phyloP scores from a whole-genome alignment of 1,140 invertebrate species.

The Pseudomyrmex concolor region DNA sequence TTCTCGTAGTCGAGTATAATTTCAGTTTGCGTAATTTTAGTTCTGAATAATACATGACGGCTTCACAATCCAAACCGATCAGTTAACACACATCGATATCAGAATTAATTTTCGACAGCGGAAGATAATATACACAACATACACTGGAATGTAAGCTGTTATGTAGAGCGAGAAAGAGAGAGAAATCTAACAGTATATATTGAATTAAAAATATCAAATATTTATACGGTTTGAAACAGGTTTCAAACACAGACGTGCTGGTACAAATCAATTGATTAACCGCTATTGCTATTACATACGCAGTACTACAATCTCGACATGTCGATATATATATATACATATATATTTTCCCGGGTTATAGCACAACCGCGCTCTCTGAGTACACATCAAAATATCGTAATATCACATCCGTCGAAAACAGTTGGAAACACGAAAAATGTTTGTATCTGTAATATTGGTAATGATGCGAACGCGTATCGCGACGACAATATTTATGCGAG shows the following conservation, averaged over 20 bases:
- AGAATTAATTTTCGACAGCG: slow-evolving; percentile 33
- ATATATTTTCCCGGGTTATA: slow-evolving; percentile 33
- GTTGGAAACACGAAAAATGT: slow-evolving; percentile 46
- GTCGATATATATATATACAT: slow-evolving; percentile 21
- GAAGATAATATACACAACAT: slow-evolving; percentile 28
- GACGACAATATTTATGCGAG: slow-evolving; percentile 33
- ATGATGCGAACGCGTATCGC: slow-evolving; percentile 24
- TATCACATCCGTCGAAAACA: slow-evolving; percentile 56
- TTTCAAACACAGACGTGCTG: slow-evolving; percentile 41
- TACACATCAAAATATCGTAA: slow-evolving; percentile 54
- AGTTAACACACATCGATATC: neutral
- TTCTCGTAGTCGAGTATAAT: slow-evolving; percentile 6
- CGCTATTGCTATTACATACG: slow-evolving; percentile 52
- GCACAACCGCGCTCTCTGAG: slow-evolving; percentile 28
- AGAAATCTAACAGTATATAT: slow-evolving; percentile 34
- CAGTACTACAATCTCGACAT: slow-evolving; percentile 38
- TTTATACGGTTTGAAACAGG: slow-evolving; percentile 29
- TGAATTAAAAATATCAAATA: slow-evolving; percentile 46
- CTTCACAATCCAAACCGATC: slow-evolving; percentile 27
- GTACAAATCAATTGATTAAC: slow-evolving; percentile 55
- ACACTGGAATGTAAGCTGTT: slow-evolving; percentile 25
- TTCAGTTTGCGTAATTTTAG: slow-evolving; percentile 9
- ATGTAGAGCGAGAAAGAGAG: neutral
- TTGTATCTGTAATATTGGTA: slow-evolving; percentile 53
- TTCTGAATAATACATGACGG: slow-evolving; percentile 9